Base-by-base conservation (phyloP, 2,888 invertebrate genomes). In the Euproctis similis region DNA sequence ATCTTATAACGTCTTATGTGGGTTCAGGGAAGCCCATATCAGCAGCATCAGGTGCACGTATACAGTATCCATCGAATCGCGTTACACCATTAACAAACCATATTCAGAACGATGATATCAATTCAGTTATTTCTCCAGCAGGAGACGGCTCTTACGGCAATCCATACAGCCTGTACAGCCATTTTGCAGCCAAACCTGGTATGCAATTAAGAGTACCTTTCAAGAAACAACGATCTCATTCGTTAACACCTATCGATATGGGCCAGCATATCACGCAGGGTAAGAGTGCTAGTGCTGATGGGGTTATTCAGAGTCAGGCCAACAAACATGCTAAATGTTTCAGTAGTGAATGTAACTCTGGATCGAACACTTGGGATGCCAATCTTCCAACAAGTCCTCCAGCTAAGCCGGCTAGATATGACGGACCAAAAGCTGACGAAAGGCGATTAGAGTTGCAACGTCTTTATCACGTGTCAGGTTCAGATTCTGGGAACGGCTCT, bases 1-100 rank as follows among this genome's bases (percentile, higher is more conserved):
- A 96, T 70, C 87, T 98, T 31, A 95, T 97, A 40, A 96, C 96
- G 4, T 96, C 92, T 44, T 97, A 97, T 67, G 95, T 97, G 12
- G 94, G 95, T 1, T 95, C 94, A 24, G 94, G 93, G 9, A 93
- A 95, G 58, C 91, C 95, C 1, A 93, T 97, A 58, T 96, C 97
- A 1, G 89, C 90, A 4, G 92, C 92, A 0, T 96, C 96, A 1
- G 95, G 95, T 0, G 96, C 96, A 1, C 87, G 93, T 28, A 95
- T 97, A 34, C 90, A 92, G 49, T 91, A 88, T 38, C 97, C 97
- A 0, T 90, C 94, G 41, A 94, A 95, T 53, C 87, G 96, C 34
- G 87, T 90, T 56, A 89, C 91, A 48, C 94, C 95, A 0, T 69
- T 94, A 2, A 91, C 92, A 2, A 92, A 91, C 55, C 92, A 91